Base-by-base conservation (phyloP, 2,888 invertebrate genomes). In the Cantharis nigra region DNA sequence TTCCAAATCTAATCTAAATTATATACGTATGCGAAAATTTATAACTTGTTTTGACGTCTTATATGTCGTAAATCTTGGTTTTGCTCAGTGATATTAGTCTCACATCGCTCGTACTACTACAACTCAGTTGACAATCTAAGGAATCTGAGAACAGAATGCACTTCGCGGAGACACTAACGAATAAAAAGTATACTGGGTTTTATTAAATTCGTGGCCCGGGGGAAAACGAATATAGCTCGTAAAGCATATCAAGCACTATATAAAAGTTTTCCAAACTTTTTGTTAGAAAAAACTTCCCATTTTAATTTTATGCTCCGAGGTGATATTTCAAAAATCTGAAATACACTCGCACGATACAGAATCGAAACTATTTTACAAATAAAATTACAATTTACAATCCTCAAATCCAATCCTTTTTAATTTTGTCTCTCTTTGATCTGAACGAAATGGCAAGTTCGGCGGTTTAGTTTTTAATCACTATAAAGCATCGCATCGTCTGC, bases 31-130 rank as follows among this genome's bases (percentile, higher is more conserved):
- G 64, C 28, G 18, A 70, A 67, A 78, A 78, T 78, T 78, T 78
- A 78, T 76, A 73, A 76, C 75, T 67, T 75, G 78, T 76, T 74
- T 78, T 76, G 78, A 78, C 78, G 63, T 73, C 76, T 76, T 71
- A 65, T 70, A 71, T 49, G 76, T 64, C 75, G 71, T 78, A 78
- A 78, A 78, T 78, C 73, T 76, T 71, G 78, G 76, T 78, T 78
- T 78, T 78, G 76, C 64, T 70, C 72, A 70, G 76, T 69, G 69
- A 76, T 76, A 72, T 76, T 76, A 76, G 72, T 78, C 78, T 72
- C 74, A 65, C 72, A 62, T 74, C 63, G 71, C 69, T 73, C 70
- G 77, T 71, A 67, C 64, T 64, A n/a, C 65, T 23, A 69, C 62
- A 77, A 26, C 67, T 16, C 49, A 71, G 73, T 72, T 75, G 74